A percentile compares a stretch with the other conserved stretches of the same genome.
Evolutionary conservation across 2,888 invertebrate genomes (phyloP).

Genomic region (Cetonia aurata): DNA sequence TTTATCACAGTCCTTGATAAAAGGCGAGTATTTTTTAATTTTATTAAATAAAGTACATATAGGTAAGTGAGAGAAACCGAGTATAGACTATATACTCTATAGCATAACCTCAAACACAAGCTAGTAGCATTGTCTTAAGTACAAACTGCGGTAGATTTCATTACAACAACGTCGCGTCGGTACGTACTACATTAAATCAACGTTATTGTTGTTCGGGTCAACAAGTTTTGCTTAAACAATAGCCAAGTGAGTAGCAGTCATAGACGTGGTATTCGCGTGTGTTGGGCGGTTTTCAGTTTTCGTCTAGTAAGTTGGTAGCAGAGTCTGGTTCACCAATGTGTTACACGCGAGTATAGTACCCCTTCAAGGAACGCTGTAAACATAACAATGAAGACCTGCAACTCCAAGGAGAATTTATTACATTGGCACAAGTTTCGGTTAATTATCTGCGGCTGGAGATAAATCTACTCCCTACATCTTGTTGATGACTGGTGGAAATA

Average conservation of each 20-base stretch:
- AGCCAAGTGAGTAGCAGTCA: conserved; percentile 5
- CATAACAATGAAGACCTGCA: conserved; percentile 23
- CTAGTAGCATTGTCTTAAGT: no score
- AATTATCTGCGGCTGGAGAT: neutral
- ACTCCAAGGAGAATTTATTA: conserved; percentile 21
- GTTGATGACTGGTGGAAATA: no score
- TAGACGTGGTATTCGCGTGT: neutral
- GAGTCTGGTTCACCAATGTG: neutral
- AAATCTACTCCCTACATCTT: no score
- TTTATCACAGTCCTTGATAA: no score
- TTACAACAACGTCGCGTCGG: neutral
- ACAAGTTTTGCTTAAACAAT: conserved; percentile 31
- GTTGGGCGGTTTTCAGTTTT: conserved; percentile 14
- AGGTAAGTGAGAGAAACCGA: no score
- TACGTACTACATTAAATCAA: conserved; percentile 20
- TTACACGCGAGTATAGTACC: neutral
- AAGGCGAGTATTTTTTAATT: no score
- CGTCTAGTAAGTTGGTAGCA: neutral
- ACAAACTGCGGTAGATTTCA: neutral
- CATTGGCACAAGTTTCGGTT: conserved; percentile 11
- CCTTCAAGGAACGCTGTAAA: conserved; percentile 13
- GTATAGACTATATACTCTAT: no score
- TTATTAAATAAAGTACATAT: no score
- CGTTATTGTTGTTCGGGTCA: conserved; percentile 23
- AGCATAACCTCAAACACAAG: no score